Conservation (phyloP, 2,113 vertebrate species). For the Nymphicus hollandicus region DNA sequence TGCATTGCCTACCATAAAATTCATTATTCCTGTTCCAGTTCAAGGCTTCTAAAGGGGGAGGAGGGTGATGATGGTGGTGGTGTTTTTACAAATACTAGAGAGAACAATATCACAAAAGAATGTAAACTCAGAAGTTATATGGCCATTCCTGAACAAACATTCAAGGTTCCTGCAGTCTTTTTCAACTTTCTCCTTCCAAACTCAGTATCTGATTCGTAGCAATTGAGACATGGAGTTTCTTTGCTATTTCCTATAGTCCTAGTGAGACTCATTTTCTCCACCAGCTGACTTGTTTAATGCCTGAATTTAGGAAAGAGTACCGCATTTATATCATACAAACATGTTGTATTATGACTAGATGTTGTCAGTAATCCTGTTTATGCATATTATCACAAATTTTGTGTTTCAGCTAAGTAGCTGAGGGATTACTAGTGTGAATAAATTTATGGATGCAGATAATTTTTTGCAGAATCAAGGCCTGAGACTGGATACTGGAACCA, state of each 20-base stretch:
- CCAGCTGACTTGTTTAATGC: not conserved
- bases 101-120: not conserved
- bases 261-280: not conserved
- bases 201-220: not conserved
- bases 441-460: not conserved
- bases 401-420: not conserved
- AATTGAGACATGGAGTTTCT: not conserved
- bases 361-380: not conserved
- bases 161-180: not conserved
- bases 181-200: not conserved
- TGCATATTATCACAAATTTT: not conserved
- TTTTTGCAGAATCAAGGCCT: not conserved
- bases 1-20: not conserved
- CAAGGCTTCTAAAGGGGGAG: not conserved
- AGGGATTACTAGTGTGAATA: not conserved
- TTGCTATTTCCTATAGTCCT: not conserved
- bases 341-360: not conserved
- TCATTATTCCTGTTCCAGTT: not conserved
- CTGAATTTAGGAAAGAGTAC: not conserved
- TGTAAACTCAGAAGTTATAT: not conserved
- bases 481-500: not conserved
- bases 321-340: accelerated
- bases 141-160: not conserved
- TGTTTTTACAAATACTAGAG: not conserved
- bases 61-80: not conserved